Evolutionary conservation across 2,113 vertebrate species (phyloP).

Genomic region (Hippotragus niger): DNA sequence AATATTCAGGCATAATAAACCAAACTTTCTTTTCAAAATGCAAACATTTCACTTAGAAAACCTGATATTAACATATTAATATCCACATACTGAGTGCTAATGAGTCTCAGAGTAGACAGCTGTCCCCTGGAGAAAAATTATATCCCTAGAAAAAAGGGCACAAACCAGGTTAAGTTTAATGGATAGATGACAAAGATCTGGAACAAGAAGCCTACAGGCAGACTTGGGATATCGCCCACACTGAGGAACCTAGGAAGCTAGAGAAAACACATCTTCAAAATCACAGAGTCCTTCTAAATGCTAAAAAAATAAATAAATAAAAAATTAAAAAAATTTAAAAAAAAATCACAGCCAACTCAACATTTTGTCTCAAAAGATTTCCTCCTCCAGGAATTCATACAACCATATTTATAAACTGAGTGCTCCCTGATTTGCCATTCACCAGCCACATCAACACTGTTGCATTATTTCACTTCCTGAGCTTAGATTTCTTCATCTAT

Average conservation of each 20-base stretch:
- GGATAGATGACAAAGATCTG: not conserved
- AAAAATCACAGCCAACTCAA: not conserved
- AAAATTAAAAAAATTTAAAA: no score
- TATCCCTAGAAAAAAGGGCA: not conserved
- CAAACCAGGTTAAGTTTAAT: not conserved
- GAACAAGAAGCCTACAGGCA: not conserved
- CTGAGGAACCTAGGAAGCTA: no score
- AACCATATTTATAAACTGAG: not conserved
- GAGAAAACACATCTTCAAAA: not conserved
- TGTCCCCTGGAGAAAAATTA: not conserved
- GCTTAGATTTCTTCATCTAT: not conserved
- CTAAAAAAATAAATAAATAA: no score
- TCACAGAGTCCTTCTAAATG: not conserved
- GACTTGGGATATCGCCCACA: not conserved
- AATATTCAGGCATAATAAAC: not conserved
- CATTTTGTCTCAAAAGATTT: not conserved
- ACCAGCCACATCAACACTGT: not conserved
- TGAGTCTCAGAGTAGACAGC: not conserved
- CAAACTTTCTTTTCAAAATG: not conserved
- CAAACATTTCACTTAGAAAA: not conserved
- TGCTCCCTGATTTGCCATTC: not conserved
- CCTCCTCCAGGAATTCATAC: not conserved
- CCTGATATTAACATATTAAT: not conserved
- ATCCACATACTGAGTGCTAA: not conserved
- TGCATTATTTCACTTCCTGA: not conserved